Base-by-base conservation (phyloP, 2,888 invertebrate genomes). In the Drosophila yooni region DNA sequence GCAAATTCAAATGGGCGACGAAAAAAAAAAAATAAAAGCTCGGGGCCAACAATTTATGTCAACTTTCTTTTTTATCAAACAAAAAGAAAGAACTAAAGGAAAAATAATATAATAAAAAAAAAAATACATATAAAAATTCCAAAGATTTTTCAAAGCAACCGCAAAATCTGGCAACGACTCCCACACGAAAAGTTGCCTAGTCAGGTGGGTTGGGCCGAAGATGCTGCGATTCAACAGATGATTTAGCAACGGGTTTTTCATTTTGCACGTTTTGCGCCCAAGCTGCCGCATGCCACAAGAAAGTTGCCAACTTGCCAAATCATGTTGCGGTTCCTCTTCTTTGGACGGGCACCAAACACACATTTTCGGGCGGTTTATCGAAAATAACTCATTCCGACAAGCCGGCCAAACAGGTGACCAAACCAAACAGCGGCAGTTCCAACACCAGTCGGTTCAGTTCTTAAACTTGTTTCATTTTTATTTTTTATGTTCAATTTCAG, bases 41-140 rank as follows among this genome's bases (percentile, higher is more conserved):
- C 70, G 59, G 46, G 61, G 74, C 65, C 69, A 75, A 89, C 83
- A 85, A 87, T 87, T 87, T 84, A 89, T 87, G 87, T 89, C 88
- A 89, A 87, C 87, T 87, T 87, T 87, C 87, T 89, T 89, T 83
- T 87, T 87, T 82, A 88, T 88, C 82, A 88, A 86, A 86, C 83
- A 84, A 88, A 81, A 83, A 81, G 70, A 88, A 83, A 83, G 84
- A 86, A 88, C 74, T 76, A 74, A 77, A 77, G 67, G 51, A 69
- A 61, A 58, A 60, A 67, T 56, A 64, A 54, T 34, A 58, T 36
- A 64, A 57, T 34, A 64, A 21, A 72, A 46, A 66, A n/a, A 38
- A 56, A 56, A 34, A 53, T 25, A 56, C 8, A 15, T 43, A 31
- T 43, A 70, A 40, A 85, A 73, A 84, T 84, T 74, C 81, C 88